These are phyloP conservation scores for Xestobium rufovillosum DNA, from an alignment of 2,888 invertebrate species.

Conservation along the genomic window DNA sequence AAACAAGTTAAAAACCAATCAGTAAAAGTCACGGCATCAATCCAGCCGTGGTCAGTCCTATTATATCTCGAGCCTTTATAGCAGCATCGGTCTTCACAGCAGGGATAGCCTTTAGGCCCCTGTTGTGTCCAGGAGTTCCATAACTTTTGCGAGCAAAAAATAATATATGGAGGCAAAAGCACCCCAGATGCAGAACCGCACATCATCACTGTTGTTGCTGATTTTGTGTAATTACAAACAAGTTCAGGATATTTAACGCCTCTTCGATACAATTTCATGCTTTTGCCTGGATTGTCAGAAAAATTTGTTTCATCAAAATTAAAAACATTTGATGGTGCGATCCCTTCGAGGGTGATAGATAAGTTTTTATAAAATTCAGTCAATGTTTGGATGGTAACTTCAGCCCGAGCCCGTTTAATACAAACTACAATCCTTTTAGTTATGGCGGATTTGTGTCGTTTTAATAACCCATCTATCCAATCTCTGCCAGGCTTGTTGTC, in stretches of 20 bases:
- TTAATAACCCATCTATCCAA: not conserved
- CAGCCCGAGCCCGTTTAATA: slow-evolving; percentile 7
- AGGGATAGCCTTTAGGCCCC: slow-evolving; percentile 29
- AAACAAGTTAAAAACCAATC: not conserved
- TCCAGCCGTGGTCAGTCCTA: not conserved
- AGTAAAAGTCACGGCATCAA: slow-evolving; percentile 2
- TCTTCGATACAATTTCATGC: slow-evolving; percentile 13
- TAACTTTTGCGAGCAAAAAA: slow-evolving; percentile 28
- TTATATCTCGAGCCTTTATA: not conserved
- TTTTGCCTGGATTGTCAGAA: slow-evolving; percentile 7
- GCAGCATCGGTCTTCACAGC: slow-evolving; percentile 18
- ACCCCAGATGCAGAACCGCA: slow-evolving; percentile 26
- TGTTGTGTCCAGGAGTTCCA: slow-evolving; percentile 28
- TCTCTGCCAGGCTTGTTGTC: slow-evolving; percentile 1
- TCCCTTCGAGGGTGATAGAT: not conserved
- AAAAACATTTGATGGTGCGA: not conserved
- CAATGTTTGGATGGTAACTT: slow-evolving; percentile 6
- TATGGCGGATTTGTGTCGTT: slow-evolving; percentile 1
- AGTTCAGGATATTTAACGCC: slow-evolving; percentile 18
- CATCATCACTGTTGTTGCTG: slow-evolving; percentile 27
- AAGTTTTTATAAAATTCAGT: slow-evolving; percentile 9
- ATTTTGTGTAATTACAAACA: slow-evolving; percentile 19
- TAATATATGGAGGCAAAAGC: slow-evolving; percentile 29
- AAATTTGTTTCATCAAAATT: slow-evolving; percentile 2
- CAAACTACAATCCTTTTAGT: slow-evolving; percentile 6